Evolutionary conservation across 2,797 vertebrate species (phyloP).

Genomic region (Thunnus albacares): DNA sequence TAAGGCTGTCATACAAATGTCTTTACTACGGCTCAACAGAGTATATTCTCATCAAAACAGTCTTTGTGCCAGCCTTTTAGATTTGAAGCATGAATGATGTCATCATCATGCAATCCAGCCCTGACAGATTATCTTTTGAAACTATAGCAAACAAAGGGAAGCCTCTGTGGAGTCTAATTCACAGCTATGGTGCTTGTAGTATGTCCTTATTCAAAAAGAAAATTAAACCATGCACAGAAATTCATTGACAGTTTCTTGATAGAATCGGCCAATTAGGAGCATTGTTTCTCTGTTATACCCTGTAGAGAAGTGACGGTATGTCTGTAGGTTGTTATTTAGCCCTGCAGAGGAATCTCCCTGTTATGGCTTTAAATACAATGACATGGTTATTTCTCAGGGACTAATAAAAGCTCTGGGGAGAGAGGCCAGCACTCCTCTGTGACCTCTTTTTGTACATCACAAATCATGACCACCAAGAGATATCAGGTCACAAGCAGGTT

Average conservation of each 20-base stretch:
- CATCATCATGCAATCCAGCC: slow-evolving; percentile 30
- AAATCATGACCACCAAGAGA: not conserved
- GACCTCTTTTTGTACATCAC: not conserved
- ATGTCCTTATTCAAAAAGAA: not conserved
- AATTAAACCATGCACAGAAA: not conserved
- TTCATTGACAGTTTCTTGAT: slow-evolving; percentile 1
- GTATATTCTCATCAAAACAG: slow-evolving; percentile 6
- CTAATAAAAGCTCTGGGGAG: not conserved
- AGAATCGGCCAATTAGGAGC: slow-evolving; percentile 1
- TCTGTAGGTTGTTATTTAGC: slow-evolving; percentile 10
- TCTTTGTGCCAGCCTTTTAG: slow-evolving; percentile 16
- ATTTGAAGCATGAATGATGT: slow-evolving; percentile 42
- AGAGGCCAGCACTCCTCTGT: not conserved
- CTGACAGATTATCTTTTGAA: slow-evolving; percentile 6
- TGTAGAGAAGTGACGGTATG: slow-evolving; percentile 13
- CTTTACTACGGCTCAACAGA: not conserved
- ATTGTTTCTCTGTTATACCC: not conserved
- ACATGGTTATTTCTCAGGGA: not conserved
- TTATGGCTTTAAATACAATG: slow-evolving; percentile 2
- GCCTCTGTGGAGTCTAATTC: not conserved
- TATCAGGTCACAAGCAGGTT: not conserved
- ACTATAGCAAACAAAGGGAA: not conserved
- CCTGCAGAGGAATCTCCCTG: slow-evolving; percentile 6
- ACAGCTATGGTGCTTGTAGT: not conserved
- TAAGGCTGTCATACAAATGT: slow-evolving; percentile 13